Base-by-base conservation (phyloP, 2,888 invertebrate genomes). In the Erynnis tages region DNA sequence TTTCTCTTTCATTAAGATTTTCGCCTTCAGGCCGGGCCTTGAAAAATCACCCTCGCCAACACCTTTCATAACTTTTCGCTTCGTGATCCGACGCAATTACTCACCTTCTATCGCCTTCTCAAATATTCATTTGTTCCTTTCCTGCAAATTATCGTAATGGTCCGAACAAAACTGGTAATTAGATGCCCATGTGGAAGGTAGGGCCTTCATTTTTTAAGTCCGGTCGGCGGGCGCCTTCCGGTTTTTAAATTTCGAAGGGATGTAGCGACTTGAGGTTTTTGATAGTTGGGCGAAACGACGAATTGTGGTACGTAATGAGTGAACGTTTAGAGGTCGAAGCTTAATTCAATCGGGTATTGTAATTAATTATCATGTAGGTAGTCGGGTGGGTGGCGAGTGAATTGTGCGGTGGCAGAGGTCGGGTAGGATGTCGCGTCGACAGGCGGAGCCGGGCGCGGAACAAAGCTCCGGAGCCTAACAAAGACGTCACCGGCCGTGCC, bases 1-100 rank as follows among this genome's bases (percentile, higher is more conserved):
- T 80, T 81, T 81, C 48, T 56, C 56, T 82, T 83, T 82, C 82
- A 82, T 86, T 83, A 84, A 76, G 82, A 83, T 82, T 83, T 85
- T 80, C 75, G 74, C 74, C 70, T 80, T 79, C 72, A 69, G 70
- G 72, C 68, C 67, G 66, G 73, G 71, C 74, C 77, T 73, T 88
- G 86, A 87, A 82, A 82, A 85, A 88, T 88, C 77, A 65, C 82
- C 78, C 69, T 66, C 75, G 80, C 82, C 78, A 62, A 79, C 81
- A 86, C 86, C 86, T 88, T 88, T 88, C 87, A 88, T 88, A 88
- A 88, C 88, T 86, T 89, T 88, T 88, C 86, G 85, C 86, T 88
- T 88, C 89, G 89, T 89, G 89, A 87, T 88, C 84, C 86, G 68
- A 73, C 63, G 79, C 89, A 79, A 89, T 89, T 86, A 89, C 79